These are phyloP conservation scores for Adelognathus sp. DNA, from an alignment of 2,888 invertebrate genomes.

Conservation along the genomic window DNA sequence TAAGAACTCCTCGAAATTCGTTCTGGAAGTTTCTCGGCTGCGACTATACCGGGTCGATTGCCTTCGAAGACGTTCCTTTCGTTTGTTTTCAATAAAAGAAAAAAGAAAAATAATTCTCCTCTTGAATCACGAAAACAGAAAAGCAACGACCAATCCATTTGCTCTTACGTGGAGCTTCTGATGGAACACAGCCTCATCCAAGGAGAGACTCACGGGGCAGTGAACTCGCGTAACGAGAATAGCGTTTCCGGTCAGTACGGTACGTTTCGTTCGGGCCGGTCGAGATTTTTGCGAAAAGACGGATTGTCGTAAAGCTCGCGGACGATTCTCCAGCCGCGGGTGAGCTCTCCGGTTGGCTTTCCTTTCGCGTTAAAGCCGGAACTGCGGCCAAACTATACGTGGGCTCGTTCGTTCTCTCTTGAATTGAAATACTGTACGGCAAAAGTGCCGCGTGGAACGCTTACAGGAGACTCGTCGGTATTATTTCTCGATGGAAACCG, in stretches of 20 bases:
- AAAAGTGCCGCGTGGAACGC: constrained; percentile 19
- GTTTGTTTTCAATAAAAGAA: too few species aligned
- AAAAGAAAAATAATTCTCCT: too few species aligned
- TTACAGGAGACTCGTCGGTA: constrained; percentile 18
- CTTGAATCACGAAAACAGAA: neutral
- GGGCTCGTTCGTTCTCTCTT: constrained; percentile 35
- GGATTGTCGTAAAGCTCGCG: constrained; percentile 19
- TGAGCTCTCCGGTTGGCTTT: constrained; percentile 14
- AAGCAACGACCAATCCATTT: too few species aligned
- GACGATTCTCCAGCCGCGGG: constrained; percentile 14
- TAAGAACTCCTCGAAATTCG: too few species aligned
- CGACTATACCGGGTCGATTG: too few species aligned
- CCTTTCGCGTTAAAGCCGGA: constrained; percentile 65
- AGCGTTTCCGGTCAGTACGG: constrained; percentile 37
- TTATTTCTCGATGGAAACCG: constrained; percentile 12
- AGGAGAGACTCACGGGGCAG: constrained; percentile 13
- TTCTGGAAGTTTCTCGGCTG: too few species aligned
- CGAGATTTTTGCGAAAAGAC: neutral
- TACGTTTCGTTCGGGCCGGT: neutral
- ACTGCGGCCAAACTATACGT: constrained; percentile 51
- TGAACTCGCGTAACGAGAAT: constrained; percentile 47
- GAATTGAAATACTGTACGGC: constrained; percentile 67
- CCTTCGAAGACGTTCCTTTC: too few species aligned
- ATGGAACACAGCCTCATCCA: neutral
- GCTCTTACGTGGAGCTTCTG: too few species aligned